phyloP scores from a whole-genome alignment of 1,140 invertebrate genomes.

The Apis cerana region DNA sequence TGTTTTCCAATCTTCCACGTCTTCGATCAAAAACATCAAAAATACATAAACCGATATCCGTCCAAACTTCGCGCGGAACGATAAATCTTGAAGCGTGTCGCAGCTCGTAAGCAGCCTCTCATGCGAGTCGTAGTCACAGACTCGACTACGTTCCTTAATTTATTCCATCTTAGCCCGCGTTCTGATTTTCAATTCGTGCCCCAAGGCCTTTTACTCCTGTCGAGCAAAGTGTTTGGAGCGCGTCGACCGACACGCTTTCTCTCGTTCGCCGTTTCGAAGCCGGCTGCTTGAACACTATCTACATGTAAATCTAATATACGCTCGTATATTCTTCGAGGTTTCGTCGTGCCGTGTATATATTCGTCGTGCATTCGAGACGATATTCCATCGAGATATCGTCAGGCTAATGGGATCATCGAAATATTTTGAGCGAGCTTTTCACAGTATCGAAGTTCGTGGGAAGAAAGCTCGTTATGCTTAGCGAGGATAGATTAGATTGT shows the following conservation, averaged over 20 bases:
- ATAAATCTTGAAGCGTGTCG: background rate
- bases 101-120: background rate
- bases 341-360: slow-evolving; percentile 18
- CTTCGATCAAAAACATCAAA: too few relatives aligned
- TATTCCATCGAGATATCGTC: slow-evolving; percentile 45
- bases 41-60: background rate
- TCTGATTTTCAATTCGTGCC: slow-evolving; percentile 71
- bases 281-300: slow-evolving; percentile 69
- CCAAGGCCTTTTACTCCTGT: slow-evolving; percentile 46
- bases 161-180: slow-evolving; percentile 70
- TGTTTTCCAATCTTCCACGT: too few relatives aligned
- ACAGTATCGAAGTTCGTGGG: background rate
- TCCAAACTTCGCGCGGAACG: slow-evolving; percentile 4
- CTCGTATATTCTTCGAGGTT: slow-evolving; percentile 60
- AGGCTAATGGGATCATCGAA: slow-evolving; percentile 57
- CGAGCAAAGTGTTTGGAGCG: slow-evolving; percentile 60
- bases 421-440: slow-evolving; percentile 40
- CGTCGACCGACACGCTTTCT: slow-evolving; percentile 27
- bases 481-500: background rate
- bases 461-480: slow-evolving; percentile 12
- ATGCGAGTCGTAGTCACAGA: background rate
- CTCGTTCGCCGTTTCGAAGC: slow-evolving; percentile 30
- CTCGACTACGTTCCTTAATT: slow-evolving; percentile 52
- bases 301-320: slow-evolving; percentile 72
- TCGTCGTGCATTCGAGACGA: slow-evolving; percentile 35